A percentile compares a stretch with the other conserved stretches of the same genome.
phyloP scores from a whole-genome alignment of 2,113 vertebrate genomes.

The Pseudorectes ferrugineus region DNA sequence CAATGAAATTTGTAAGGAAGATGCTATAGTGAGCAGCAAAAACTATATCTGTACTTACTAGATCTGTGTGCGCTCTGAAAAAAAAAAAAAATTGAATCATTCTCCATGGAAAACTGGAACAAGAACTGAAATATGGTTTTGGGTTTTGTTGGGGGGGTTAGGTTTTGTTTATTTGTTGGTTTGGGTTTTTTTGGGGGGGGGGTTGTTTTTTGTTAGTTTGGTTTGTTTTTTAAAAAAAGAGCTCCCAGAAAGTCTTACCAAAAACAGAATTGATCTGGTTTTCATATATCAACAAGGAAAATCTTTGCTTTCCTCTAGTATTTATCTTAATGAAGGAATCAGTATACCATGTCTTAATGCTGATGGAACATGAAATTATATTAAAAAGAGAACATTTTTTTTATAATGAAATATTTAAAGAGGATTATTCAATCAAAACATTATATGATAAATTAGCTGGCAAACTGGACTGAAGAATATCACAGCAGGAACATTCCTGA shows the following conservation, averaged over 20 bases:
- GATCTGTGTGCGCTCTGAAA: not conserved
- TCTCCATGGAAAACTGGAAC: not conserved
- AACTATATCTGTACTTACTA: not conserved
- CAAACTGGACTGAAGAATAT: not conserved
- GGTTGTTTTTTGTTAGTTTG: not conserved
- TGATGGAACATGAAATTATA: not conserved
- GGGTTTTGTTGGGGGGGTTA: fast-evolving
- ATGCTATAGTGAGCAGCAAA: not conserved
- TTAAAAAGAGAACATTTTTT: not conserved
- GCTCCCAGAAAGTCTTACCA: not conserved
- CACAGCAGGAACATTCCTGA: not conserved
- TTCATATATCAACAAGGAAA: not conserved
- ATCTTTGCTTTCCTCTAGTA: not conserved
- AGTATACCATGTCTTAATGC: not conserved
- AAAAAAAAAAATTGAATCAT: not conserved
- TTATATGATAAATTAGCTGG: not conserved
- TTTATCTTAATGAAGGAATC: not conserved
- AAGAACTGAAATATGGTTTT: not conserved
- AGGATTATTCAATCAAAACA: not conserved
- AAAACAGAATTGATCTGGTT: not conserved
- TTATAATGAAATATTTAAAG: not conserved
- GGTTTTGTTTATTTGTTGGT: not conserved
- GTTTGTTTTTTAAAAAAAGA: no score
- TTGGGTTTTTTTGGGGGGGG: not conserved
- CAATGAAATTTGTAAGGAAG: not conserved